These are phyloP conservation scores for Tanypteryx hageni DNA, from an alignment of 2,888 invertebrate species.

Conservation along the genomic window DNA sequence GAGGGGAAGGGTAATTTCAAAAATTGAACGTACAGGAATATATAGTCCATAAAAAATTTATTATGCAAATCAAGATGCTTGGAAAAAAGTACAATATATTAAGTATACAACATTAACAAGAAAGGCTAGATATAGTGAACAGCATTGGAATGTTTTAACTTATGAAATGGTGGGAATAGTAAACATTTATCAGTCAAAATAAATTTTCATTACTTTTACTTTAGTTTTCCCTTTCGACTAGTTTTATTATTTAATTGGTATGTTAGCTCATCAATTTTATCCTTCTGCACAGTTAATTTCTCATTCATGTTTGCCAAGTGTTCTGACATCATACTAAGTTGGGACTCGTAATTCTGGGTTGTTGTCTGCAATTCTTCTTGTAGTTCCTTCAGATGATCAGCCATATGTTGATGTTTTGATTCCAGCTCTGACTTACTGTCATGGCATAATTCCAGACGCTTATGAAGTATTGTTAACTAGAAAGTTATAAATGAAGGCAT, in stretches of 20 bases:
- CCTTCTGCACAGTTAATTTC: slow-evolving; percentile 88
- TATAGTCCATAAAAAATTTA: slow-evolving; percentile 44
- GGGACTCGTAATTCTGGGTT: slow-evolving; percentile 81
- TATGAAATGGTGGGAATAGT: slow-evolving; percentile 34
- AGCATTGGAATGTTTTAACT: slow-evolving; percentile 55
- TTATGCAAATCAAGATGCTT: slow-evolving; percentile 49
- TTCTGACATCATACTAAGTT: slow-evolving; percentile 86
- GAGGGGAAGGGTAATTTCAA: not conserved
- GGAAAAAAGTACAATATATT: slow-evolving; percentile 45
- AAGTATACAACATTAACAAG: slow-evolving; percentile 59
- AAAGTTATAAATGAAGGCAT: not conserved
- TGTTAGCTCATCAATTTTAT: slow-evolving; percentile 84
- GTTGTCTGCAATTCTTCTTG: slow-evolving; percentile 84
- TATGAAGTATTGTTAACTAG: slow-evolving; percentile 78
- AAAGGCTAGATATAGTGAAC: slow-evolving; percentile 38
- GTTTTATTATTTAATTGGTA: slow-evolving; percentile 79
- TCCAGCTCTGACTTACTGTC: slow-evolving; percentile 77
- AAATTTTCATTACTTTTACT: slow-evolving; percentile 16
- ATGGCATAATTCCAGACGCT: slow-evolving; percentile 78
- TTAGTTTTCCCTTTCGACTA: slow-evolving; percentile 61
- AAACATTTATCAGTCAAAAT: slow-evolving; percentile 5
- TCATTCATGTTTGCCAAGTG: slow-evolving; percentile 89
- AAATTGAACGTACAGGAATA: not conserved
- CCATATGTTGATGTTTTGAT: slow-evolving; percentile 77
- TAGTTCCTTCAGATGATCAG: slow-evolving; percentile 76